Conservation (phyloP, 1,140 invertebrate genomes). For the Hycleus phaleratus region DNA sequence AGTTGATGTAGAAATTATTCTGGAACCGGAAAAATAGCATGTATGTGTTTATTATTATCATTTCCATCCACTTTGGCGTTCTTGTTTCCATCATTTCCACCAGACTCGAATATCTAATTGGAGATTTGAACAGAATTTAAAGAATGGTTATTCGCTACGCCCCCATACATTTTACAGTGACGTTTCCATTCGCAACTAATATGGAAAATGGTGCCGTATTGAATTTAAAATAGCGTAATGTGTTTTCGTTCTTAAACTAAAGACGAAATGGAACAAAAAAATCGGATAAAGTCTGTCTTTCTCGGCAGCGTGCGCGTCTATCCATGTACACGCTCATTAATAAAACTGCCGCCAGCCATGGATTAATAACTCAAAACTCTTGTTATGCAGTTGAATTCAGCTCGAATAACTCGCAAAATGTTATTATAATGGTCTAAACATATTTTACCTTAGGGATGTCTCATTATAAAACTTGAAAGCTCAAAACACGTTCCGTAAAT, state of each 20-base stretch:
- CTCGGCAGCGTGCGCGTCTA: not conserved
- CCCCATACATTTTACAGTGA: no score
- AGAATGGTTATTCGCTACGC: not conserved
- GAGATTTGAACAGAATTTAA: not conserved
- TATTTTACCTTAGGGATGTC: conserved; percentile 13
- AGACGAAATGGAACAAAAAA: not conserved
- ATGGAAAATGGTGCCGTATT: no score
- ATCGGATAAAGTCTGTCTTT: not conserved
- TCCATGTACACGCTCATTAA: conserved; percentile 11
- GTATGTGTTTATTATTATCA: no score
- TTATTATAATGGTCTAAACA: conserved; percentile 17
- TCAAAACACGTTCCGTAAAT: conserved; percentile 1
- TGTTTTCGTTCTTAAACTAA: no score
- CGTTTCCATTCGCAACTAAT: no score
- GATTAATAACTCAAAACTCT: conserved; percentile 13
- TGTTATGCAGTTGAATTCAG: not conserved
- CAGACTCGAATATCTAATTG: not conserved
- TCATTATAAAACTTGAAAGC: conserved; percentile 12
- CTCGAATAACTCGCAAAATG: conserved; percentile 9
- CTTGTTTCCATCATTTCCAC: not conserved
- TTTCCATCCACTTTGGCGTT: not conserved
- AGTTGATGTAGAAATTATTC: not conserved
- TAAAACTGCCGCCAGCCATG: conserved; percentile 2
- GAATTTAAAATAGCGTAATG: no score
- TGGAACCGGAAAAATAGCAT: no score